Evolutionary conservation across 2,113 vertebrate species (phyloP).

Genomic region (Psephotus haematonotus): DNA sequence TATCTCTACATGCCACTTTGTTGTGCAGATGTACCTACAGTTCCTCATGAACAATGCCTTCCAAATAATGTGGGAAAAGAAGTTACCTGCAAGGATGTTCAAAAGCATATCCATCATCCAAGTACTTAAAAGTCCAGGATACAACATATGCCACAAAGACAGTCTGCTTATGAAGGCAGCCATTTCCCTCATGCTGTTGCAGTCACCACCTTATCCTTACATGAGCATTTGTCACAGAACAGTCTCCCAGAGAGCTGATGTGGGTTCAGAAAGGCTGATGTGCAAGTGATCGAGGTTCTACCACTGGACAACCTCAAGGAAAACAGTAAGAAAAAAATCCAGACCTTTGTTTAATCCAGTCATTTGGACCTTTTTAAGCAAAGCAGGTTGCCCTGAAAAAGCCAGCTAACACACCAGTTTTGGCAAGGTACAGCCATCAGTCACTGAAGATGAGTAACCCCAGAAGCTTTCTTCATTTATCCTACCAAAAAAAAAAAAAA

Average conservation of each 20-base stretch:
- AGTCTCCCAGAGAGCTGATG: background rate
- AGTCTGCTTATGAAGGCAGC: background rate
- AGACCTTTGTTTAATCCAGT: background rate
- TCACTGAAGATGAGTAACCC: background rate
- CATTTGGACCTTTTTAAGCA: background rate
- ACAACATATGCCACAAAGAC: background rate
- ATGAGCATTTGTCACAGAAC: background rate
- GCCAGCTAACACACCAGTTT: background rate
- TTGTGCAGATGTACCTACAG: too few relatives aligned
- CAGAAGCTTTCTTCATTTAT: background rate
- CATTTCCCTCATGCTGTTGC: background rate
- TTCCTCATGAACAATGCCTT: background rate
- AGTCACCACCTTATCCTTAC: background rate
- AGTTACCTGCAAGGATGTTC: background rate
- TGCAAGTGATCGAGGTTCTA: background rate
- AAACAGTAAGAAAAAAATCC: background rate
- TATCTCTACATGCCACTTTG: background rate
- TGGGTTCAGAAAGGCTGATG: background rate
- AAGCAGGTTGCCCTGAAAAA: background rate
- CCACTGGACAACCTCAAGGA: background rate
- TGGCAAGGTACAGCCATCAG: background rate
- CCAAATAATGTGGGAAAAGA: background rate
- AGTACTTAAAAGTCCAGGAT: background rate
- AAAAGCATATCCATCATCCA: background rate
- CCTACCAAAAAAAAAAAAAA: background rate